A percentile compares a stretch with the other conserved stretches of the same genome.
Conservation (phyloP, 2,797 vertebrate genomes). For the Gallirallus australis region DNA sequence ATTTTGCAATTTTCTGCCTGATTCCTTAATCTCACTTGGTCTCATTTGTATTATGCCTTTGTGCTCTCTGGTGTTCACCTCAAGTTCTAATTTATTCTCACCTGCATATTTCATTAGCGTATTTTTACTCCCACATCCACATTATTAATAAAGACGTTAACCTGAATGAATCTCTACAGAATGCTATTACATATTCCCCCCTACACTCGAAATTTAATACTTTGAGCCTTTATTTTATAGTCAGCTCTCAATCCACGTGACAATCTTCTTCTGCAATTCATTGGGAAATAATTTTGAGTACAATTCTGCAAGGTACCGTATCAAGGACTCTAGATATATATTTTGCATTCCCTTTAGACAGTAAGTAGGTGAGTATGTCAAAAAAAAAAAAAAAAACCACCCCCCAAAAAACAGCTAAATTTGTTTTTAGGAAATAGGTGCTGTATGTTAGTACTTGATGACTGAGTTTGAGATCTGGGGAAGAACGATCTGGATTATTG, state of each 20-base stretch:
- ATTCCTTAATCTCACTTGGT: slow-evolving; percentile 39
- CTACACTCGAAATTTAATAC: slow-evolving; percentile 12
- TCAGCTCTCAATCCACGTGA: neutral
- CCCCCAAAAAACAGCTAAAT: neutral
- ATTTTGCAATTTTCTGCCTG: slow-evolving; percentile 58
- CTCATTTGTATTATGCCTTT: slow-evolving; percentile 54
- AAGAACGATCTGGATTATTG: neutral
- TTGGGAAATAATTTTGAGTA: neutral
- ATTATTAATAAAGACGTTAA: slow-evolving; percentile 70
- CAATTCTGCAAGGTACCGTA: neutral
- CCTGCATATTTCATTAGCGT: slow-evolving; percentile 66
- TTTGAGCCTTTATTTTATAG: slow-evolving; percentile 25
- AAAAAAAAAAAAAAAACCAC: neutral
- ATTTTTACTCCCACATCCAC: slow-evolving; percentile 51
- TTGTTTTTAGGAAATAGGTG: neutral
- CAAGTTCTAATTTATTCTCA: slow-evolving; percentile 70
- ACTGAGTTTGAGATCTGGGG: neutral
- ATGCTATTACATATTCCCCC: slow-evolving; percentile 40
- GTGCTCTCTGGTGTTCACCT: slow-evolving; percentile 54
- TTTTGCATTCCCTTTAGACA: neutral
- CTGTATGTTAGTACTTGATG: neutral
- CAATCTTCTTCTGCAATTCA: neutral
- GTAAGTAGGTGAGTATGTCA: neutral
- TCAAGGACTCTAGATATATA: neutral
- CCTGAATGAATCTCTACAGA: slow-evolving; percentile 44